Base-by-base conservation (phyloP, 2,113 vertebrate genomes). In the Leiothrix lutea region DNA sequence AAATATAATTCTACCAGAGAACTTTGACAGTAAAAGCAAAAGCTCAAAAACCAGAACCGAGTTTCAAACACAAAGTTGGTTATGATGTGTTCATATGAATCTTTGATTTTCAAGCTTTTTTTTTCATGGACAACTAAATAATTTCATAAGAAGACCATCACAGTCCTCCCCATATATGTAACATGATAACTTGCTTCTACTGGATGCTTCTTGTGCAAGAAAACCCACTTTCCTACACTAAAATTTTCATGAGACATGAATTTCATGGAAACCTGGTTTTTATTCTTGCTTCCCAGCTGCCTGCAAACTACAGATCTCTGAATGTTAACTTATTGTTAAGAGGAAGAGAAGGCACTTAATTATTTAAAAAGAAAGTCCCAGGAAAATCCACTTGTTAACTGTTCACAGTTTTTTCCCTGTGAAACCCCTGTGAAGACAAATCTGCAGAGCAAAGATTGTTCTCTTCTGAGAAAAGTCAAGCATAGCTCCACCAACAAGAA, bases 21-120 rank as follows among this genome's bases (percentile, higher is more conserved):
- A 44, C 13, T 56, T 48, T n/a, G 58, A 35, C 70, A 82, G 4
- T 21, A 51, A 94, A 93, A 50, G 3, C 6, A 72, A 80, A 86
- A 73, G 3, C 31, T 60, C 33, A 69, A 53, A 69, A 51, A 3
- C 0, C 15, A 86, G 13, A 66, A 67, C 0, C 0, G 2, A 62
- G 8, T 65, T 82, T 53, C 40, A 88, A 89, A 77, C 3, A 11
- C 17, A 6, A 72, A 69, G 9, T 9, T 57, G 28, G 14, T 64
- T 38, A 67, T 8, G 24, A 15, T 7, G 9, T 25, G 48, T 50
- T 77, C 14, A 40, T 48, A 88, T 19, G 8, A 66, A 72, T 35
- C 16, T 86, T 51, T 60, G 19, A 8, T 29, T 61, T 83, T 77
- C 35, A 65, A 51, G 16, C 4, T 21, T 35, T 80, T 64, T 71